Evolutionary conservation across 2,113 vertebrate genomes (phyloP).

Genomic region (Mesocricetus auratus): DNA sequence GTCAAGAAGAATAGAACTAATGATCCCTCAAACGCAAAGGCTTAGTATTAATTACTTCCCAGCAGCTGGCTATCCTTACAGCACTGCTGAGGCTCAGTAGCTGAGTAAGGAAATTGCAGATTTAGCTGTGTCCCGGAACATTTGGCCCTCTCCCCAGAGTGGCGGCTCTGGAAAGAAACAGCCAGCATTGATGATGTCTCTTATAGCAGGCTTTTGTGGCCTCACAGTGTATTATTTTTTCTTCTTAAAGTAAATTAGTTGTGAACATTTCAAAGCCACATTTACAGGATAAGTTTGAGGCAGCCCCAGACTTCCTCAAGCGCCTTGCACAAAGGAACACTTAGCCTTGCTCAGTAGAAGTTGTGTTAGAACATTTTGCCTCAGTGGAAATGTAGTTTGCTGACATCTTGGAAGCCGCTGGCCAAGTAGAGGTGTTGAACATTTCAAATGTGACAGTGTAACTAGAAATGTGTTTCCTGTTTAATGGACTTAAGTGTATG

Average conservation of each 20-base stretch:
- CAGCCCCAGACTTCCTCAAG: background rate
- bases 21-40: slow-evolving; percentile 74
- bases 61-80: slow-evolving; percentile 76
- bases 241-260: slow-evolving; percentile 43
- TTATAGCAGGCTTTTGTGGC: background rate
- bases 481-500: background rate
- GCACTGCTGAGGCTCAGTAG: slow-evolving; percentile 51
- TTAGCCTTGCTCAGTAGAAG: background rate
- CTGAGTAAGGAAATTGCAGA: slow-evolving; percentile 72
- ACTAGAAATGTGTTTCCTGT: background rate
- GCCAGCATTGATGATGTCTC: background rate
- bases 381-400: background rate
- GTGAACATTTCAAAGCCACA: background rate
- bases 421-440: background rate
- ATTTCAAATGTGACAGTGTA: background rate
- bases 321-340: background rate
- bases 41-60: slow-evolving; percentile 74
- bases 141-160: slow-evolving; percentile 40
- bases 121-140: slow-evolving; percentile 67
- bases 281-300: background rate
- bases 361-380: background rate
- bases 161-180: slow-evolving; percentile 39
- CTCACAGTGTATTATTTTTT: slow-evolving; percentile 11
- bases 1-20: slow-evolving; percentile 77
- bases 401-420: background rate